Base-by-base conservation (phyloP, 2,797 vertebrate genomes). In the Halcyon badia region DNA sequence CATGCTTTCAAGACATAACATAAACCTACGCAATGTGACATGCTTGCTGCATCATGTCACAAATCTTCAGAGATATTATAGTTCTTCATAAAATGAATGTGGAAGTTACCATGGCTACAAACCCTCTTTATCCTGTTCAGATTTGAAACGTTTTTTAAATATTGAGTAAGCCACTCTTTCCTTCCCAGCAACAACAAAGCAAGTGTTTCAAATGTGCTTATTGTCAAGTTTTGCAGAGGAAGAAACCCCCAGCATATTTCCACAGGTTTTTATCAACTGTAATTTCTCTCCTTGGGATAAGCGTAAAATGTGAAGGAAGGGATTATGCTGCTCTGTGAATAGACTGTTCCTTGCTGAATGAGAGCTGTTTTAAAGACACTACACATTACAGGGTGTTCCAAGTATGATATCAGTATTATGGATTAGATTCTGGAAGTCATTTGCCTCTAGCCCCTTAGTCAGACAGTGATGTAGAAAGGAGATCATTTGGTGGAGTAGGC, bases 61-160 rank as follows among this genome's bases (percentile, higher is more conserved):
- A 96, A 95, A 70, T 68, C 89, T 96, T 94, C 70, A 94, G 84
- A 87, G 90, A 68, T 83, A 75, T 52, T 92, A 68, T 15, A n/a
- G 25, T 25, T 83, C 89, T 87, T 89, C 30, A 16, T 76, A 81
- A 94, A 95, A 96, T 84, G 4, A 80, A 84, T 90, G 77, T 93
- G 46, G 94, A 96, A 75, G 92, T 96, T 83, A 68, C 94, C 92
- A 94, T 97, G 87, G 71, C 66, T 93, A 96, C 92, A 94, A 87
- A 94, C 61, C 44, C 62, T 65, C 60, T 48, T 92, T 58, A 66
- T 90, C 93, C 71, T 68, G 18, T 22, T 85, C 44, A 35, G 33
- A 83, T 87, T 70, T 76, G 77, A 90, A 96, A 62, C 16, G 26
- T 17, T 56, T 95, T 66, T 75, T 3, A 79, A 71, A 80, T 77